phyloP scores from a whole-genome alignment of 2,888 invertebrate genomes.

The Belgica antarctica region DNA sequence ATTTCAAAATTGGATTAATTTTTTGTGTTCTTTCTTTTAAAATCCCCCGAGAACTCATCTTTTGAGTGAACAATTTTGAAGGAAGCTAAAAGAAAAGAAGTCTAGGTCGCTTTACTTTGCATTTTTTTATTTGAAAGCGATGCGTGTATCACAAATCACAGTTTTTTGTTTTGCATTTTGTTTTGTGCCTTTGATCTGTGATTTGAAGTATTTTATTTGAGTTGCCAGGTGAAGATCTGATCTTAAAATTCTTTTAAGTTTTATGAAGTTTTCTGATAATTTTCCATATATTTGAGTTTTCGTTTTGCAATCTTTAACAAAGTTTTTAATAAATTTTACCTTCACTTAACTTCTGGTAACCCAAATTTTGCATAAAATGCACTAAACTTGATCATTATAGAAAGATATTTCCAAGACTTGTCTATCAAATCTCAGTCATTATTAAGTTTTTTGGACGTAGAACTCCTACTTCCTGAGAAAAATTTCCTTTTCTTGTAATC shows the following conservation, averaged over 20 bases:
- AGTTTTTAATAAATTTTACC: too few relatives aligned
- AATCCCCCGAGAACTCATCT: too few relatives aligned
- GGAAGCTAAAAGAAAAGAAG: background rate
- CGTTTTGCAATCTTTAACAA: too few relatives aligned
- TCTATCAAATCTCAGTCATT: background rate
- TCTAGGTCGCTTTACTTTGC: background rate
- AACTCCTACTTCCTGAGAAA: constrained; percentile 18
- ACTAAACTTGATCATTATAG: background rate
- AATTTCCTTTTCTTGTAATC: constrained; percentile 9
- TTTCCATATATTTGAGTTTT: too few relatives aligned
- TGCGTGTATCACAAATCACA: constrained; percentile 40
- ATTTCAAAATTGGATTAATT: background rate
- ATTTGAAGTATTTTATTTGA: background rate
- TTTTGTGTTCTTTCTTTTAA: background rate
- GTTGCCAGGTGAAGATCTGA: background rate
- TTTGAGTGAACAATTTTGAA: background rate
- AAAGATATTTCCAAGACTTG: constrained; percentile 19
- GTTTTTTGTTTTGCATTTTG: constrained; percentile 26
- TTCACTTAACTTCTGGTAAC: background rate
- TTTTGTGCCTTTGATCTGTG: constrained; percentile 5
- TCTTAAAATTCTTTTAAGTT: background rate
- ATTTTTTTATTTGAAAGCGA: constrained; percentile 9
- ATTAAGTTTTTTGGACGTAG: background rate
- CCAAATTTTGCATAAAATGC: constrained; percentile 21
- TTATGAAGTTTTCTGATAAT: background rate